Percentiles rank a stretch among this genome's conserved stretches.
Evolutionary conservation across 2,113 vertebrate genomes (phyloP).

Genomic region (Nannobrachium achirus): DNA sequence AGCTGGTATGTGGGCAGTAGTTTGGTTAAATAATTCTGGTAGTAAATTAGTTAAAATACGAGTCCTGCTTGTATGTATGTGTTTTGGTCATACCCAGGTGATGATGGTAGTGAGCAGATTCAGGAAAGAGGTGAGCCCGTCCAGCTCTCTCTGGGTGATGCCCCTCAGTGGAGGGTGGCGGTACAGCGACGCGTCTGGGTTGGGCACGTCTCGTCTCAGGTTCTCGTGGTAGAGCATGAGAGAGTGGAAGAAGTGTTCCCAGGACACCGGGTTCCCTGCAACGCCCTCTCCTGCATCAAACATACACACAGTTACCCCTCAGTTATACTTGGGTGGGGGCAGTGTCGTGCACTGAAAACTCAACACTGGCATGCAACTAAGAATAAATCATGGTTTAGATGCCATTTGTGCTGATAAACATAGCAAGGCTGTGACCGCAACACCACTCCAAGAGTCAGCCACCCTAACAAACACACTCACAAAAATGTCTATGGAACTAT

Average conservation of each 20-base stretch:
- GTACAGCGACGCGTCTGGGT: slow-evolving; percentile 89
- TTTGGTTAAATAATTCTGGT: no score
- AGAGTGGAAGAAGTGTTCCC: slow-evolving; percentile 98
- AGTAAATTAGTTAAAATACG: no score
- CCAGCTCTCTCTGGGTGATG: slow-evolving; percentile 96
- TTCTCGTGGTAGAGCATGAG: slow-evolving; percentile 97
- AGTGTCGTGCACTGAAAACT: no score
- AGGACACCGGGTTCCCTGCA: slow-evolving; percentile 93
- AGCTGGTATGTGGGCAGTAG: no score
- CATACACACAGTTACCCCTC: neutral
- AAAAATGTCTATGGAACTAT: no score
- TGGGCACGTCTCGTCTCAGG: slow-evolving; percentile 92
- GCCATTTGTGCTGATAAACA: neutral
- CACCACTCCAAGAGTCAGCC: no score
- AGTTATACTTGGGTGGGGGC: no score
- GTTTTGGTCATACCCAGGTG: slow-evolving; percentile 84
- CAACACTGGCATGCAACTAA: no score
- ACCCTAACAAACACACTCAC: no score
- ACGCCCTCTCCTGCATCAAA: slow-evolving; percentile 83
- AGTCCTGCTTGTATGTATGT: no score
- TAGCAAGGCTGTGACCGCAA: neutral
- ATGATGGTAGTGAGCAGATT: slow-evolving; percentile 92
- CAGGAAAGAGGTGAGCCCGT: slow-evolving; percentile 92
- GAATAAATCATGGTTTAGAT: no score
- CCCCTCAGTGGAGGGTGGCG: slow-evolving; percentile 91